Evolutionary conservation across 2,113 vertebrate species (phyloP).

Genomic region (Gymnorhina tibicen): DNA sequence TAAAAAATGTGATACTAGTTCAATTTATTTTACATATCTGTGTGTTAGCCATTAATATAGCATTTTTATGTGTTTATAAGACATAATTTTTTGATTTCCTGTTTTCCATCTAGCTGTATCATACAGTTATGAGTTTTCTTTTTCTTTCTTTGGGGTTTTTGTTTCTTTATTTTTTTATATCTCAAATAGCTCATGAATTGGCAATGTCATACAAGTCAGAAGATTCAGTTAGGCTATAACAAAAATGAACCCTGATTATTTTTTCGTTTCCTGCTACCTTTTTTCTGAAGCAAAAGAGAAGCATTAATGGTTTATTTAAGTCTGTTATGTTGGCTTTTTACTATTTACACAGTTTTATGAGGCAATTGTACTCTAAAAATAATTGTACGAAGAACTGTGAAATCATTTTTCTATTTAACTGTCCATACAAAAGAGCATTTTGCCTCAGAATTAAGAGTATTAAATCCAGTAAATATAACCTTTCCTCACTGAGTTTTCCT

Average conservation of each 20-base stretch:
- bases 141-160: background rate
- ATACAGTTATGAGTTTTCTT: accelerated
- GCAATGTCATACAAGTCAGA: background rate
- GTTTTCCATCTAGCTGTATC: background rate
- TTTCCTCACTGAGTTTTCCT: background rate
- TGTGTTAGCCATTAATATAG: background rate
- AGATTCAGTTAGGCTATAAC: background rate
- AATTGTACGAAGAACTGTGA: background rate
- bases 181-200: background rate
- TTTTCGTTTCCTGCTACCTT: background rate
- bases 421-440: background rate
- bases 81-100: background rate
- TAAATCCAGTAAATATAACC: background rate
- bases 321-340: background rate
- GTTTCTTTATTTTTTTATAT: background rate
- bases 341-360: background rate
- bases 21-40: background rate
- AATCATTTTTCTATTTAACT: background rate
- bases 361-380: background rate
- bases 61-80: background rate
- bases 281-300: background rate
- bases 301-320: background rate
- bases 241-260: background rate
- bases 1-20: background rate
- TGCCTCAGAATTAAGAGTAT: background rate